These are phyloP conservation scores for Synanthedon vespiformis DNA, from an alignment of 2,888 invertebrate genomes.

Conservation along the genomic window DNA sequence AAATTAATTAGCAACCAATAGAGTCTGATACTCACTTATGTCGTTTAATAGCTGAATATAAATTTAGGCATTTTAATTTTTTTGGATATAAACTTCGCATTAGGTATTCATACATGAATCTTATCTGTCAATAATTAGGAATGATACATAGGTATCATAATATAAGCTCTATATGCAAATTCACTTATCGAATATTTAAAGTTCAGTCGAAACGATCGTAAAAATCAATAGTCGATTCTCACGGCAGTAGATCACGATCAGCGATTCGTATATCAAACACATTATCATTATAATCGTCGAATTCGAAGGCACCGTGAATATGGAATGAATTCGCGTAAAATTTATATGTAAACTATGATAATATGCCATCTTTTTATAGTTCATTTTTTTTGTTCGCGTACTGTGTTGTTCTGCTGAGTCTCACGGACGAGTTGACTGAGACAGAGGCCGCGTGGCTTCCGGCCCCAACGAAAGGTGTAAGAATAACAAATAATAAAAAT, in stretches of 20 bases:
- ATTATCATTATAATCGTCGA: conserved; percentile 66
- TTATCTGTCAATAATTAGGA: too few species aligned
- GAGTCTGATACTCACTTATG: too few species aligned
- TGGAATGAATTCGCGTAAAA: conserved; percentile 66
- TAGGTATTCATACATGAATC: too few species aligned
- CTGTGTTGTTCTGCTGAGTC: conserved; percentile 44
- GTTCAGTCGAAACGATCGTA: conserved; percentile 43
- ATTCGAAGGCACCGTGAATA: conserved; percentile 57
- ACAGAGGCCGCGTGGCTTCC: conserved; percentile 68
- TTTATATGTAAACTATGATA: conserved; percentile 71
- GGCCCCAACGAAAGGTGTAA: conserved; percentile 63
- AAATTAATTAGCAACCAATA: too few species aligned
- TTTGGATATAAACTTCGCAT: too few species aligned
- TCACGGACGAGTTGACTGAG: conserved; percentile 65
- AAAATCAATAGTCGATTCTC: conserved; percentile 64
- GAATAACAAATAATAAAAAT: conserved; percentile 73
- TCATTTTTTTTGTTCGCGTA: conserved; percentile 38
- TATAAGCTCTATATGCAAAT: conserved; percentile 28
- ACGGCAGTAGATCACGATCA: conserved; percentile 60
- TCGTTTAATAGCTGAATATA: too few species aligned
- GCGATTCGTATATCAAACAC: conserved; percentile 57
- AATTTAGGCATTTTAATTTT: too few species aligned
- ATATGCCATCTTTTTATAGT: conserved; percentile 46
- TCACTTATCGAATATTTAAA: conserved; percentile 25
- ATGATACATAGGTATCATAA: too few species aligned